Evolutionary conservation across 2,888 invertebrate genomes (phyloP), one percentile per base, ranked within the genome.

Genomic region (Netelia melanura): DNA sequence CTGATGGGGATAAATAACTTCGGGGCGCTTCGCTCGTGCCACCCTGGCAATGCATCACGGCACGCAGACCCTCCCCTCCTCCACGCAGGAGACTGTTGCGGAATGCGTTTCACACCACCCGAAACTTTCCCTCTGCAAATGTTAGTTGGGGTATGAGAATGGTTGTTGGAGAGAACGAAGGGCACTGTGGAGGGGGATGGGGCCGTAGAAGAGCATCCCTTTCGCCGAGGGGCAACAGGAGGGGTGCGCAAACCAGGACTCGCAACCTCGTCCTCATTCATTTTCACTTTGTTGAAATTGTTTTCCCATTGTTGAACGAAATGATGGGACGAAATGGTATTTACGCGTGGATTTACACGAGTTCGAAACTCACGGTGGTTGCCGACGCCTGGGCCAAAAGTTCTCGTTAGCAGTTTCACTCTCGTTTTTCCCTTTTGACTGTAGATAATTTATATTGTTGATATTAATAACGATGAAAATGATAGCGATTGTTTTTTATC

Each of bases 1-100:
- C 44, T 43, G 56, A 58, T n/a, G 65, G 71, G 67, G 84, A 75
- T 76, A 80, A 84, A 84, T 84, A 84, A 84, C 84, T 84, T 67
- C 75, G 76, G 76, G 76, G 80, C 48, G 76, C 43, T 67, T 43
- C 17, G 38, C 56, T n/a, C 44, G 61, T 52, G 75, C 83, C 79
- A 56, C 21, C 54, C 52, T 56, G 67, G 76, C 84, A 67, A 84
- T 84, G 76, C 80, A 84, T 84, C 84, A 84, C 76, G 61, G 65
- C 23, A 67, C 48, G 48, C 75, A 68, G 48, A 61, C 77, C 44
- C 67, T 17, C 68, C 67, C 30, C 68, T 58, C 61, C 38, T 17
- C 48, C 25, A 38, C 21, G 17, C 52, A 62, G 54, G 21, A 11
- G 21, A 17, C 65, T 61, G 14, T 52, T 17, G 62, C 30, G 80